Evolutionary conservation across 2,888 invertebrate genomes (phyloP).

Genomic region (Troilus luridus): DNA sequence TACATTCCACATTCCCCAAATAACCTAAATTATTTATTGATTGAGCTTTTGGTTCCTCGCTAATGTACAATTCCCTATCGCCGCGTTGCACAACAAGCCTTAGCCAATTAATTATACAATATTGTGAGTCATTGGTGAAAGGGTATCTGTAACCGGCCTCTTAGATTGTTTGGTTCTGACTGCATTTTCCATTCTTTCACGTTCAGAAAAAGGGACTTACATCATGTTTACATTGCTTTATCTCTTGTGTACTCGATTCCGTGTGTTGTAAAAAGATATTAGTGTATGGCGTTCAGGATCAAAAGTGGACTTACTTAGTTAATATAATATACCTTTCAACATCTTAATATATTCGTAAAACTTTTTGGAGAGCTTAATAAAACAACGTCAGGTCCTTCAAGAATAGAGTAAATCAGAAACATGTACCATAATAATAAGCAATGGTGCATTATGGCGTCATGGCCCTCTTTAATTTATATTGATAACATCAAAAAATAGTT

Average conservation of each 20-base stretch:
- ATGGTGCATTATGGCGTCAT: too few relatives aligned
- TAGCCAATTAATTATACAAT: constrained; percentile 31
- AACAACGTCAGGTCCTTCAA: too few relatives aligned
- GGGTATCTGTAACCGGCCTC: not conserved
- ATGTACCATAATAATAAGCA: too few relatives aligned
- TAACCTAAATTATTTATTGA: not conserved
- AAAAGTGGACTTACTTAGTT: too few relatives aligned
- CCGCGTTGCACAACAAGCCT: not conserved
- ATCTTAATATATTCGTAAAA: too few relatives aligned
- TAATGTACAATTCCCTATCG: not conserved
- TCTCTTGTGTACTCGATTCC: not conserved
- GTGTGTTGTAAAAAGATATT: not conserved
- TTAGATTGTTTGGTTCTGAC: not conserved
- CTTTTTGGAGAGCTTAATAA: too few relatives aligned
- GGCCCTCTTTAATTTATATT: too few relatives aligned
- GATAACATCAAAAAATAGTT: too few relatives aligned
- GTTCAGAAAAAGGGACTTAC: not conserved
- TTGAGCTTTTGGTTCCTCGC: not conserved
- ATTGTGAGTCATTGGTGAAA: constrained; percentile 37
- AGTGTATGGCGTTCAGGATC: too few relatives aligned
- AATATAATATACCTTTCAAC: too few relatives aligned
- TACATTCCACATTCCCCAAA: not conserved
- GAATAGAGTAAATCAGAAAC: too few relatives aligned
- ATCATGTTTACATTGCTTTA: not conserved
- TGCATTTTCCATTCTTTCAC: not conserved